Base-by-base conservation (phyloP, 2,888 invertebrate genomes). In the Mimas tiliae region DNA sequence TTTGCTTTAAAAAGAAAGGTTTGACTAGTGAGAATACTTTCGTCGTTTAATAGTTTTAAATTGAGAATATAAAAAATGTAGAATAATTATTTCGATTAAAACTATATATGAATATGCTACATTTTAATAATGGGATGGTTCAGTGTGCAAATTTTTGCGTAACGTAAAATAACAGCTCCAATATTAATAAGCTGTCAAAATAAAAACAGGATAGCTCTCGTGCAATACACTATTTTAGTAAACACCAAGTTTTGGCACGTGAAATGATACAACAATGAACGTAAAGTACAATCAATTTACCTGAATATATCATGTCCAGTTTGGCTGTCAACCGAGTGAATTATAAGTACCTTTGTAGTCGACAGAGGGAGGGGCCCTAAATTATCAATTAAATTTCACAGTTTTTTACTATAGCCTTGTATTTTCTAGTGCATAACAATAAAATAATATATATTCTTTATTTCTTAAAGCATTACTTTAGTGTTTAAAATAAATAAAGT, bases 131-230 rank as follows among this genome's bases (percentile, higher is more conserved):
- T 3, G 4, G 2, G 27, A 27, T 27, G 27, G 27, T 8, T 38
- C 9, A 9, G 6, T 0, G 42, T 42, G 6, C 16, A 42, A 8
- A 42, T 11, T 42, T 58, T 16, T 6, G 42, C 42, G 4, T 58
- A 42, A 58, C 16, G 12, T 19, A 58, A 42, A 42, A 58, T 12
- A 38, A 19, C 19, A 11, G 6, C 12, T 42, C 42, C 38, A 58
- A 58, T 42, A 16, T 38, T 38, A 19, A 42, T 12, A 19, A 58
- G 58, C 38, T 19, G 11, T 58, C 6, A 79, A 70, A 69, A 33
- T 50, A 64, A 48, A 27, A 63, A 48, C 11, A 50, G 38, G 58
- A 7, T 58, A 19, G 58, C 58, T 19, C 1, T 58, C 58, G 58
- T 58, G 58, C 45, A 64, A 14, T 9, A 52, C 21, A 52, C 51